phyloP scores from a whole-genome alignment of 2,113 vertebrate species.

The Solenodon paradoxus region DNA sequence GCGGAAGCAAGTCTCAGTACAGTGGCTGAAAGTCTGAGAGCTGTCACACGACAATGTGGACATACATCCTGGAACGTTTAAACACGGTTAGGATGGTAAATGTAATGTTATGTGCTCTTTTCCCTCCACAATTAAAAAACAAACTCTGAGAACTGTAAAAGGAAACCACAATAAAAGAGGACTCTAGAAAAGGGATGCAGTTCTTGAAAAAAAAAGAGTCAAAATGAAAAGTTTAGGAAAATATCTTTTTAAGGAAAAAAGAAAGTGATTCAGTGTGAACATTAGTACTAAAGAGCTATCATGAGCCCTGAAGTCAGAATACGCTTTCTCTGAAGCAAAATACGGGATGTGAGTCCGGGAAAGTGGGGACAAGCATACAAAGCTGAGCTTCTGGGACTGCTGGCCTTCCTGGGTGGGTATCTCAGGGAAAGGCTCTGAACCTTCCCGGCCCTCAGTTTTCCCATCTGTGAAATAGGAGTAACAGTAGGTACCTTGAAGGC shows the following conservation, averaged over 20 bases:
- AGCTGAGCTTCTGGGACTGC: background rate
- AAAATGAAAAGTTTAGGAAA: background rate
- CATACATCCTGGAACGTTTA: background rate
- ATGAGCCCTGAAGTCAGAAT: background rate
- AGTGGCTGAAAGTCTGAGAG: too few species aligned
- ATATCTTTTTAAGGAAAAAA: background rate
- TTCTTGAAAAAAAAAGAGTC: background rate
- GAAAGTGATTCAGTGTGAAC: background rate
- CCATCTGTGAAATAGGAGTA: too few species aligned
- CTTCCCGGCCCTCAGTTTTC: too few species aligned
- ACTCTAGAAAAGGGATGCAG: background rate
- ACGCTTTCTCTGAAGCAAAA: background rate
- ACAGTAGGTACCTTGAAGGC: rapidly evolving
- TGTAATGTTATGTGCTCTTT: background rate
- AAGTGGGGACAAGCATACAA: background rate
- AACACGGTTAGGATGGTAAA: too few species aligned
- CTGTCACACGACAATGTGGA: background rate
- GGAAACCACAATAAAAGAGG: background rate
- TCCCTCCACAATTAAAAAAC: background rate
- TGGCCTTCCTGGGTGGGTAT: background rate
- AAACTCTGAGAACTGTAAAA: background rate
- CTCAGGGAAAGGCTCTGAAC: too few species aligned
- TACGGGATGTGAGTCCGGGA: background rate
- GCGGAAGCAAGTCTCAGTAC: too few species aligned
- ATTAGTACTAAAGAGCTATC: background rate